Evolutionary conservation across 2,888 invertebrate genomes (phyloP), one percentile per base, ranked within the genome.

Genomic region (Crioceris asparagi): DNA sequence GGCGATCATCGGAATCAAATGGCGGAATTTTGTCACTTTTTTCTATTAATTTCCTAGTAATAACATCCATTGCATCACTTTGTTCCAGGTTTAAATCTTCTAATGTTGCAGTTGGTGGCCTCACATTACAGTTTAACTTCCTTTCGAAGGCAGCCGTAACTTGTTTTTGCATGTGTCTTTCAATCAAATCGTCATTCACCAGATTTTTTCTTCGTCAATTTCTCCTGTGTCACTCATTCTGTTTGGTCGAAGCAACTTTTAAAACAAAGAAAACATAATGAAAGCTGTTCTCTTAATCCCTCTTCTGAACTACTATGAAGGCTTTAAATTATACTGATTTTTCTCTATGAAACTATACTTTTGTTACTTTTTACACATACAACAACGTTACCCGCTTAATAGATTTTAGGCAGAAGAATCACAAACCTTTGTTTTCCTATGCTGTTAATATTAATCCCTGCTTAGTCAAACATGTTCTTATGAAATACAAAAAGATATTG

Each of bases 1-100:
- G 30, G 8, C 34, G 26, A 29, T 50, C 40, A 14, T 50, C 47
- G 4, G 48, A 46, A 19, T 50, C 45, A 29, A 48, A 48, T 8
- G 14, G 6, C 16, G 35, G 35, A 10, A 37, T 15, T 8, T 27
- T 27, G 15, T 30, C 10, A 12, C 26, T 21, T 21, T 21, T 21
- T 7, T 7, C 6, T 21, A 10, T 21, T 10, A 21, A 21, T 21
- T 21, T 21, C 10, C 21, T 10, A 6, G 21, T 21, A 10, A 6
- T 21, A 21, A 6, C 10, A 21, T 21, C 21, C 21, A 10, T 21
- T 7, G 21, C 21, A 21, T 21, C 10, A 10, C 21, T 21, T 10
- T 21, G 21, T 7, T 21, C 10, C 7, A 21, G 21, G 21, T 21
- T 21, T 21, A 21, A 21, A 21, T 21, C 21, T 21, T 6, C 7